A percentile compares a stretch with the other conserved stretches of the same genome.
Evolutionary conservation across 2,888 invertebrate species (phyloP).

Genomic region (Drosophila peninsularis): DNA sequence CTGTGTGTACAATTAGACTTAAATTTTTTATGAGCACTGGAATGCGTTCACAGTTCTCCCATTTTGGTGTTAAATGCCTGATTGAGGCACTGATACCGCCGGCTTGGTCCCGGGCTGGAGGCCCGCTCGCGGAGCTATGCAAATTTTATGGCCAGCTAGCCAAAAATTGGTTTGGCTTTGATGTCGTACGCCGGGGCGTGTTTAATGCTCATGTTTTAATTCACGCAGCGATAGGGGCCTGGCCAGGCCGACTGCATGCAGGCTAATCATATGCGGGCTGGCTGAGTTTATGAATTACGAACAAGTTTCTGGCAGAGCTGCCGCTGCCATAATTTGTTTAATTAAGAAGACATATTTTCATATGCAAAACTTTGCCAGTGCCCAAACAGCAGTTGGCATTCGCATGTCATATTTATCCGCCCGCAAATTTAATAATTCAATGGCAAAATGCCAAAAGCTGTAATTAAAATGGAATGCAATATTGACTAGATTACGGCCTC

Average conservation of each 20-base stretch:
- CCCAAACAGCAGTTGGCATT: not conserved
- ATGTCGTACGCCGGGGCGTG: conserved; percentile 37
- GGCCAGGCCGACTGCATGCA: conserved; percentile 28
- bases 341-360: conserved; percentile 14
- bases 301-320: conserved; percentile 15
- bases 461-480: conserved; percentile 2
- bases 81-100: conserved; percentile 48
- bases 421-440: not conserved
- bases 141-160: conserved; percentile 50
- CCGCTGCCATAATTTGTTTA: conserved; percentile 13
- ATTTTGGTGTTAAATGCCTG: conserved; percentile 76
- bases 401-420: not conserved
- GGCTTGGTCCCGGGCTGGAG: too few relatives aligned
- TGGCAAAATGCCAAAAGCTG: not conserved
- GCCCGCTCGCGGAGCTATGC: conserved; percentile 46
- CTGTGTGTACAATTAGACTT: conserved; percentile 69
- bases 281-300: not conserved
- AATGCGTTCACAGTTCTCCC: conserved; percentile 70
- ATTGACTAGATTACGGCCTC: not conserved
- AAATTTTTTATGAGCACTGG: conserved; percentile 77
- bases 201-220: conserved; percentile 57
- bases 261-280: conserved; percentile 46
- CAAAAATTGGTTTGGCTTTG: conserved; percentile 51
- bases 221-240: conserved; percentile 41
- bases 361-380: conserved; percentile 11